Percentiles rank a stretch among this genome's conserved stretches.
Evolutionary conservation across 92 coral and sea anemone species (phyloP).

Genomic region (Isaurus tuberculatus): DNA sequence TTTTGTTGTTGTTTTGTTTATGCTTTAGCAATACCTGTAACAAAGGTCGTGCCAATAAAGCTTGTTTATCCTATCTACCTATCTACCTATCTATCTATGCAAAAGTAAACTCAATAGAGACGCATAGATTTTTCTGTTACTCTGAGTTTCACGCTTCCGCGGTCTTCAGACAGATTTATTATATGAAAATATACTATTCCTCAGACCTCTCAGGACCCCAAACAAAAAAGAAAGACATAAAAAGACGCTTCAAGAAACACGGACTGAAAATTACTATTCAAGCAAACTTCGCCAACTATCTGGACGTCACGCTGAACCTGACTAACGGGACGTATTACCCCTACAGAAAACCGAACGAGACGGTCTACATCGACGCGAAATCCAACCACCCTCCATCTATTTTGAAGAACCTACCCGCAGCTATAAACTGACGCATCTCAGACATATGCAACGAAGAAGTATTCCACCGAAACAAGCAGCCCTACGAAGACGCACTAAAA

Average conservation of each 20-base stretch:
- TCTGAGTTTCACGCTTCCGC: no score
- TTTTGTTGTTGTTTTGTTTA: no score
- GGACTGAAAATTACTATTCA: conserved; percentile 37
- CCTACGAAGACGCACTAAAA: conserved; percentile 21
- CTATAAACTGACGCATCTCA: conserved; percentile 5
- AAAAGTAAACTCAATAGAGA: no score
- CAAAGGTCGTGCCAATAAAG: no score
- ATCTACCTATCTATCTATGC: no score
- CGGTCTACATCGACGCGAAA: conserved; percentile 14
- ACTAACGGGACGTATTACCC: conserved; percentile 39
- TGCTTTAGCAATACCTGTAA: no score
- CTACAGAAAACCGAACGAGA: conserved; percentile 48
- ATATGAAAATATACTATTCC: no score
- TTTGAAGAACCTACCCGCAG: conserved; percentile 7
- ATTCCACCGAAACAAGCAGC: conserved; percentile 14
- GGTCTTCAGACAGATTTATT: no score
- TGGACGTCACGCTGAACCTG: conserved; percentile 49
- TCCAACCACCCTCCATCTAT: conserved; percentile 38
- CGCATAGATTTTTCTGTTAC: no score
- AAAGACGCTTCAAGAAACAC: conserved; percentile 23
- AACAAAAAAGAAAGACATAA: conserved; percentile 23
- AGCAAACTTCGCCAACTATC: conserved; percentile 40
- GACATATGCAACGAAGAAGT: conserved; percentile 23
- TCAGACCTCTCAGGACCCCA: conserved; percentile 43
- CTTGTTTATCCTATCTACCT: no score